Percentiles rank a stretch among this genome's conserved stretches.
Evolutionary conservation across 2,888 invertebrate species (phyloP).

Genomic region (Trissolcus brochymenae): DNA sequence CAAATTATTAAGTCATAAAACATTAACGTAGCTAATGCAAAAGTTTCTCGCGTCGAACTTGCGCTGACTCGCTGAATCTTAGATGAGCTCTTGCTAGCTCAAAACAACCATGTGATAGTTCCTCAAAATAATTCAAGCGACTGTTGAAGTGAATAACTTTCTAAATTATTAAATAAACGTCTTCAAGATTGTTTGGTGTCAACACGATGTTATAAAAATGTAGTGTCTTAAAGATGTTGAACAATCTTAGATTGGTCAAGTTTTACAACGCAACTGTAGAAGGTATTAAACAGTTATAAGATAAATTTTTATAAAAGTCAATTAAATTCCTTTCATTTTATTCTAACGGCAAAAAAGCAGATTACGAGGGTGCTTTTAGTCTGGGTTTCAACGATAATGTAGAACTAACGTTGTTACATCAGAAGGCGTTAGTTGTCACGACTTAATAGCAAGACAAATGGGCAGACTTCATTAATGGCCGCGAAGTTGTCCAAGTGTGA

Average conservation of each 20-base stretch:
- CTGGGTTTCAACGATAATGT: constrained; percentile 9
- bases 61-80: background rate
- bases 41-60: constrained; percentile 15
- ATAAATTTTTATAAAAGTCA: no score
- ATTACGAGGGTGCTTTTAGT: background rate
- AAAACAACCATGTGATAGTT: constrained; percentile 9
- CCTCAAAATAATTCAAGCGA: constrained; percentile 7
- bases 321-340: background rate
- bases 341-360: background rate
- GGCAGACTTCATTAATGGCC: constrained; percentile 11
- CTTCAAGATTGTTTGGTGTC: background rate
- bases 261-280: no score
- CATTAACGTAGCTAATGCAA: constrained; percentile 25
- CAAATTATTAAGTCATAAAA: constrained; percentile 17
- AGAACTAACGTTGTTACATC: constrained; percentile 17
- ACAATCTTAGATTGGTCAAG: no score
- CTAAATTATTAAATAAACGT: background rate
- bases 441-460: constrained; percentile 17
- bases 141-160: constrained; percentile 3
- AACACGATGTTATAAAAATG: constrained; percentile 4
- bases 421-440: background rate
- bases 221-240: no score
- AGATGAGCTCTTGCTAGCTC: constrained; percentile 4
- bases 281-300: no score
- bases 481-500: constrained; percentile 3